A percentile compares a stretch with the other conserved stretches of the same genome.
These are phyloP conservation scores for Callosobruchus maculatus DNA, from an alignment of 2,888 invertebrate genomes.

Conservation along the genomic window DNA sequence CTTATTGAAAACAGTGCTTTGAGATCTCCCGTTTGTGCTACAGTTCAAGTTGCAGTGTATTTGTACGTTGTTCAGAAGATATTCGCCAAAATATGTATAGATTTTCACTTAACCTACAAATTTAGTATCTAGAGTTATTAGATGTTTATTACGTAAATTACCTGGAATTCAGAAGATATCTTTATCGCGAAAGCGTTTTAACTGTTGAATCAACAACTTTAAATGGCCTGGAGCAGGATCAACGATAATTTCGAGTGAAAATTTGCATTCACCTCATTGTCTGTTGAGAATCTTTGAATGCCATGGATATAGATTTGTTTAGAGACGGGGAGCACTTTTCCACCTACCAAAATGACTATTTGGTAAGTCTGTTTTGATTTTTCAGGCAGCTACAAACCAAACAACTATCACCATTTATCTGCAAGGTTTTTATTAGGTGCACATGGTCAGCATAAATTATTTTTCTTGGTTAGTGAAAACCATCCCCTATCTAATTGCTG, in stretches of 20 bases:
- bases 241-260: background rate
- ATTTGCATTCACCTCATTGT: constrained; percentile 8
- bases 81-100: constrained; percentile 25
- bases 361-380: background rate
- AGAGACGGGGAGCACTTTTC: constrained; percentile 53
- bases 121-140: constrained; percentile 13
- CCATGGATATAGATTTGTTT: constrained; percentile 54
- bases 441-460: too few species aligned
- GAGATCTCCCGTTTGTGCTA: background rate
- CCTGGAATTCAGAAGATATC: background rate
- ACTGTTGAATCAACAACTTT: background rate
- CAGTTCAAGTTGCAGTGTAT: background rate
- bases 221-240: background rate
- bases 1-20: background rate
- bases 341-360: constrained; percentile 18
- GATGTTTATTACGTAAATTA: constrained; percentile 23
- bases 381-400: background rate
- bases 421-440: too few species aligned
- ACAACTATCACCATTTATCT: background rate
- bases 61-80: constrained; percentile 7
- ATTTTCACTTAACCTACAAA: constrained; percentile 28
- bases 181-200: background rate
- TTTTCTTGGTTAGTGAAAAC: too few species aligned
- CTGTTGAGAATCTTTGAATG: background rate
- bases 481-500: too few species aligned